These are phyloP conservation scores for Gymnoscopelus microlampas DNA, from an alignment of 2,797 vertebrate genomes.

Conservation along the genomic window DNA sequence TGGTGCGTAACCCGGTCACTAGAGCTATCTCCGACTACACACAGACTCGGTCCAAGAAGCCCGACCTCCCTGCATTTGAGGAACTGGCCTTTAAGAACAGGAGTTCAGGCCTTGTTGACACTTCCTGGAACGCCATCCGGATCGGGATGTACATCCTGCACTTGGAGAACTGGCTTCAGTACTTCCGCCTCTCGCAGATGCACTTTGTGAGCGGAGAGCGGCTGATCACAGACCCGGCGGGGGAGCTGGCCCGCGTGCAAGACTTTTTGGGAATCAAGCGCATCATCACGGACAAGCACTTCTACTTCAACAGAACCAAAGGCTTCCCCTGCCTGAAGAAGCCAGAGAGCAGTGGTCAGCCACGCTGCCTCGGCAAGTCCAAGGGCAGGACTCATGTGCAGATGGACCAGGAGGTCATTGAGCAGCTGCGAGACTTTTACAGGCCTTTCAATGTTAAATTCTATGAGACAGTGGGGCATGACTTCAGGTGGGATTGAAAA, in stretches of 20 bases:
- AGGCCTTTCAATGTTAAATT: conserved; percentile 96
- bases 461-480: conserved; percentile 96
- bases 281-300: conserved; percentile 95
- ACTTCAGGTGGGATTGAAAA: conserved; percentile 94
- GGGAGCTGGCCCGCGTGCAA: conserved; percentile 94
- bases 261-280: conserved; percentile 95
- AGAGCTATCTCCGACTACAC: conserved; percentile 98
- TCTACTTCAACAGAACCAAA: conserved; percentile 99
- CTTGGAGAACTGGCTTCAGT: conserved; percentile 94
- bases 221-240: conserved; percentile 93
- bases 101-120: conserved; percentile 89
- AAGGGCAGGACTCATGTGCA: conserved; percentile 97
- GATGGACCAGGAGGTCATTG: conserved; percentile 94
- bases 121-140: conserved; percentile 95
- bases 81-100: conserved; percentile 93
- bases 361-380: conserved; percentile 95
- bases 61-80: conserved; percentile 94
- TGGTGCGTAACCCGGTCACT: conserved; percentile 95
- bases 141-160: conserved; percentile 95
- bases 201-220: conserved; percentile 96
- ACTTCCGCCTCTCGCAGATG: conserved; percentile 93
- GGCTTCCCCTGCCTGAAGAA: conserved; percentile 97
- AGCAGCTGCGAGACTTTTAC: conserved; percentile 96
- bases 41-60: conserved; percentile 95
- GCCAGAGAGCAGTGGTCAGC: conserved; percentile 87